These are phyloP conservation scores for Himalopsyche japonica DNA, from an alignment of 2,888 invertebrate genomes.

Conservation along the genomic window DNA sequence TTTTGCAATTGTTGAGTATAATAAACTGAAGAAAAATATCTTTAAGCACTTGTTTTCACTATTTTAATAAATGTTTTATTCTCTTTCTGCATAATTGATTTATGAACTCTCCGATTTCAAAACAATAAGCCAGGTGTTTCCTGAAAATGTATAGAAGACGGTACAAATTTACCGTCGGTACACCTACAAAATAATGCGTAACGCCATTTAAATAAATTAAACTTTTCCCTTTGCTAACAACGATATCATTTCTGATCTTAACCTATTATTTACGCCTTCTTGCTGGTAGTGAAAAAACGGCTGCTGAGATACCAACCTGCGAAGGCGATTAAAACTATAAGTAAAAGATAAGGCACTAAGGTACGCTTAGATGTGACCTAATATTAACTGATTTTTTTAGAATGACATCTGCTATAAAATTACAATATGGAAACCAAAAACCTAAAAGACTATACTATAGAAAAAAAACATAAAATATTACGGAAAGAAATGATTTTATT, in stretches of 20 bases:
- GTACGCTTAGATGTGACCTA: background rate
- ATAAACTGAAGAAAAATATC: no score
- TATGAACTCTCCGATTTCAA: background rate
- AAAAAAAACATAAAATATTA: no score
- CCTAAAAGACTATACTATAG: no score
- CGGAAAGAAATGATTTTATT: no score
- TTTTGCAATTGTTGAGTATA: no score
- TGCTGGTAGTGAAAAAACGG: background rate
- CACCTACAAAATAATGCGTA: conserved; percentile 14
- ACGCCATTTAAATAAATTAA: conserved; percentile 18
- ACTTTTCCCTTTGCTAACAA: conserved; percentile 2
- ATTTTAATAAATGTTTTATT: no score
- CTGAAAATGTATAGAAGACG: background rate
- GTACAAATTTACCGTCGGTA: background rate
- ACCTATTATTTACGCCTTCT: conserved; percentile 26
- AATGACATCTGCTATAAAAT: no score
- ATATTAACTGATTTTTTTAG: no score
- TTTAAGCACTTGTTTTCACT: no score
- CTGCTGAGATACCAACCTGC: background rate
- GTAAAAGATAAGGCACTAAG: background rate
- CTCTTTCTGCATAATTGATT: background rate
- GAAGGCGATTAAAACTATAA: background rate
- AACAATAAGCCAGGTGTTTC: background rate
- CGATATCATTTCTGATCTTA: conserved; percentile 28
- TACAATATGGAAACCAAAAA: no score